phyloP scores from a whole-genome alignment of 2,888 invertebrate species.

The Drepana falcataria region DNA sequence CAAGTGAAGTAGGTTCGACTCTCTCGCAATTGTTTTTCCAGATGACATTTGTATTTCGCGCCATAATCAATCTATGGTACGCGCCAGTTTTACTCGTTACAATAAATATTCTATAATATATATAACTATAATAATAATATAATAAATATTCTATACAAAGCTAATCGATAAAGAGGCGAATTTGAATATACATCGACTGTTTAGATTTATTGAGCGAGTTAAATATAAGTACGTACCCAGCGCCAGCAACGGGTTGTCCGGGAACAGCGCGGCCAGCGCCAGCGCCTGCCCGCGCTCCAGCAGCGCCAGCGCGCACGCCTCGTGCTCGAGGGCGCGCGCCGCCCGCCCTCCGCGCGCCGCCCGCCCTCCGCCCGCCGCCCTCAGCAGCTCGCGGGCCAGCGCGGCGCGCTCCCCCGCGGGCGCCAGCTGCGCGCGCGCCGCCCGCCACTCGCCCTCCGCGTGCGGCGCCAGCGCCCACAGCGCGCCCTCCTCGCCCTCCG shows the following conservation, averaged over 20 bases:
- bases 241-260: constrained; percentile 33
- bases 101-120: no score
- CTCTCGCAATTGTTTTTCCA: no score
- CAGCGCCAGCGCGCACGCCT: constrained; percentile 7
- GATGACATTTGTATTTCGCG: no score
- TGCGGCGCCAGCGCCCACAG: constrained; percentile 18
- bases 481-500: constrained; percentile 9
- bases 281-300: constrained; percentile 16
- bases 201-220: no score
- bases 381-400: constrained; percentile 25
- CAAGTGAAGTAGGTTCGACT: no score
- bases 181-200: no score
- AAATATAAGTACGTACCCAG: constrained; percentile 19
- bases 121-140: no score
- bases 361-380: constrained; percentile 9
- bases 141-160: no score
- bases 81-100: no score
- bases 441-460: constrained; percentile 21
- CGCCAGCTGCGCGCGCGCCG: constrained; percentile 14
- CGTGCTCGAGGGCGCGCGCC: constrained; percentile 9
- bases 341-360: constrained; percentile 15
- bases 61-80: no score
- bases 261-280: constrained; percentile 24
- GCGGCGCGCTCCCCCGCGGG: constrained; percentile 35
- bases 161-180: no score